Conservation (phyloP, 2,888 invertebrate genomes). For the Lapara coniferarum region DNA sequence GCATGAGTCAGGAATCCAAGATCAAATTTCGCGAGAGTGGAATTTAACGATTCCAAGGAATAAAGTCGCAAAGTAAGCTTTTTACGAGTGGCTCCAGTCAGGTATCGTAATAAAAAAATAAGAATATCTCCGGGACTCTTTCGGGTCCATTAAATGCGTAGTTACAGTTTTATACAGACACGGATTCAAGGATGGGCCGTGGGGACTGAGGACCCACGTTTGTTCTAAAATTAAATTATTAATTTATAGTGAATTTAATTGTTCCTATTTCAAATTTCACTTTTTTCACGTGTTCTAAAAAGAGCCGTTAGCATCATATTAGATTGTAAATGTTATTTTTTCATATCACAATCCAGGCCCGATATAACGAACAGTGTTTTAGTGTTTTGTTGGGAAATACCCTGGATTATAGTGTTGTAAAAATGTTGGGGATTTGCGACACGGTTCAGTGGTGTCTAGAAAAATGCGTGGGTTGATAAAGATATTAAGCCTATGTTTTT, state of each 20-base stretch:
- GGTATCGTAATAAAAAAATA: conserved; percentile 23
- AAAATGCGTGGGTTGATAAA: neutral
- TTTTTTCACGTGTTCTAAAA: no score
- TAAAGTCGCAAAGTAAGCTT: conserved; percentile 22
- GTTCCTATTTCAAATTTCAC: no score
- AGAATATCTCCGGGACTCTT: conserved; percentile 22
- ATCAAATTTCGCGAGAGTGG: conserved; percentile 21
- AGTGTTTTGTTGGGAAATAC: neutral
- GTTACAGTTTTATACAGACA: conserved; percentile 6
- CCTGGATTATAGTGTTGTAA: conserved; percentile 13
- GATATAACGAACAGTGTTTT: conserved; percentile 5
- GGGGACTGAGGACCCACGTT: neutral
- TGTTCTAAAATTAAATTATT: neutral
- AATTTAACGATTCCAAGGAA: conserved; percentile 27
- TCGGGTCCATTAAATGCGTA: conserved; percentile 23
- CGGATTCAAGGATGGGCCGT: neutral
- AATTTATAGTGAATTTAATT: no score
- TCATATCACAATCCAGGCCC: neutral
- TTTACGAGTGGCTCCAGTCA: conserved; percentile 22
- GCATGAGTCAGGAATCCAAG: conserved; percentile 11
- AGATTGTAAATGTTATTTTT: neutral
- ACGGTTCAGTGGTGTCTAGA: neutral
- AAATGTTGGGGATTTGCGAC: conserved; percentile 16
- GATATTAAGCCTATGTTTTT: neutral
- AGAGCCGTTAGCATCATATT: neutral